phyloP scores from a whole-genome alignment of 2,888 invertebrate species.

The Actias luna region DNA sequence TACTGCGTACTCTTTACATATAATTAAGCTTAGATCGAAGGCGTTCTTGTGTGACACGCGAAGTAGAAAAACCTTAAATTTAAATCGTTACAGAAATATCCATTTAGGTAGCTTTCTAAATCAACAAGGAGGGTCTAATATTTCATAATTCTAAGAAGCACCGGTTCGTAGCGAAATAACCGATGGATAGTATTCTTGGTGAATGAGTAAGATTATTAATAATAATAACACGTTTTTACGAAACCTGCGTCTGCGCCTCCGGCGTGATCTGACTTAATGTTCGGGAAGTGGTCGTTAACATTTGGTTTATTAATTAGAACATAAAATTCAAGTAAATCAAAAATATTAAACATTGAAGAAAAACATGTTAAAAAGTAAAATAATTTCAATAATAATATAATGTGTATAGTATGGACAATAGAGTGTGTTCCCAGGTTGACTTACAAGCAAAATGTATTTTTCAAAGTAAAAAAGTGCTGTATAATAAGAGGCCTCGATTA shows the following conservation, averaged over 20 bases:
- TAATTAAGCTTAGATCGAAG: neutral
- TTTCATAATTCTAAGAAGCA: constrained; percentile 42
- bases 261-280: constrained; percentile 57
- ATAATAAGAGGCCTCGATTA: neutral
- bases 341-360: neutral
- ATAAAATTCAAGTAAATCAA: constrained; percentile 4
- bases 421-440: too few relatives aligned
- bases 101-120: constrained; percentile 15
- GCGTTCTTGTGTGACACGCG: neutral
- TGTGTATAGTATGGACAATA: too few relatives aligned
- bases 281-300: constrained; percentile 45
- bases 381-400: neutral
- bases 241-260: constrained; percentile 65
- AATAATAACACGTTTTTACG: constrained; percentile 76
- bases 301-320: constrained; percentile 34
- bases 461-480: too few relatives aligned
- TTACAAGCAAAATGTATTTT: too few relatives aligned
- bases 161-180: constrained; percentile 26
- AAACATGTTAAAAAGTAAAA: neutral
- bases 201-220: constrained; percentile 70
- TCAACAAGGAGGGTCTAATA: constrained; percentile 41
- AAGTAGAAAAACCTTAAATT: neutral
- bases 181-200: constrained; percentile 20
- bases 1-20: neutral
- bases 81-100: constrained; percentile 14